Conservation (phyloP, 2,888 invertebrate genomes). For the Hypomecis punctinalis region DNA sequence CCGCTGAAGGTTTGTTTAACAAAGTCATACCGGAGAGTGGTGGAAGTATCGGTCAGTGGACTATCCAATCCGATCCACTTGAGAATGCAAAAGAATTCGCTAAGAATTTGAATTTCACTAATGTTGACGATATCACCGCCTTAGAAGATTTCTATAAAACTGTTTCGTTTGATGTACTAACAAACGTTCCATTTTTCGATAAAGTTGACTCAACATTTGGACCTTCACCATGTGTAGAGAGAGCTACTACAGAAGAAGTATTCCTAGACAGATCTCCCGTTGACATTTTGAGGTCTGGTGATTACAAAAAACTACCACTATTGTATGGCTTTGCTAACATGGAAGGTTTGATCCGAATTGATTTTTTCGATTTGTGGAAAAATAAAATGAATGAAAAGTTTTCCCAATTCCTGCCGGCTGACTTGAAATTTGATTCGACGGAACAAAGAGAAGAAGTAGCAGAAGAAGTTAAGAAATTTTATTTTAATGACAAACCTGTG, state of each 20-base stretch:
- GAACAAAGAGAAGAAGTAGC: slow-evolving; percentile 50
- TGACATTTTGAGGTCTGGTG: slow-evolving; percentile 50
- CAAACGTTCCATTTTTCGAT: slow-evolving; percentile 28
- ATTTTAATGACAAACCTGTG: slow-evolving; percentile 49
- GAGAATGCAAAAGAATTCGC: slow-evolving; percentile 59
- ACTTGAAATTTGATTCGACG: slow-evolving; percentile 51
- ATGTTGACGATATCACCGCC: slow-evolving; percentile 52
- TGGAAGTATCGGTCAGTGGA: slow-evolving; percentile 47
- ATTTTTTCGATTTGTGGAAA: slow-evolving; percentile 52
- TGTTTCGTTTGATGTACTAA: slow-evolving; percentile 48
- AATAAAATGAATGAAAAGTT: slow-evolving; percentile 61
- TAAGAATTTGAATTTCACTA: slow-evolving; percentile 47
- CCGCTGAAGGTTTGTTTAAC: slow-evolving; percentile 56
- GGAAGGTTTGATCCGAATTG: slow-evolving; percentile 57
- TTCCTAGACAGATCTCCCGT: slow-evolving; percentile 57
- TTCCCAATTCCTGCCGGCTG: slow-evolving; percentile 59
- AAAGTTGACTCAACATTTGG: slow-evolving; percentile 34
- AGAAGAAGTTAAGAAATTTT: slow-evolving; percentile 49
- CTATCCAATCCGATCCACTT: slow-evolving; percentile 60
- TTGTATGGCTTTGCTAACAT: slow-evolving; percentile 61
- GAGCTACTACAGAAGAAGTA: slow-evolving; percentile 38
- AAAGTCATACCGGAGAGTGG: slow-evolving; percentile 64
- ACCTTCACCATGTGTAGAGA: slow-evolving; percentile 50
- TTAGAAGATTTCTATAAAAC: slow-evolving; percentile 63
- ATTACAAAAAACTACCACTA: slow-evolving; percentile 54